Base-by-base conservation (phyloP, 2,797 vertebrate genomes). In the Varecia variegata region DNA sequence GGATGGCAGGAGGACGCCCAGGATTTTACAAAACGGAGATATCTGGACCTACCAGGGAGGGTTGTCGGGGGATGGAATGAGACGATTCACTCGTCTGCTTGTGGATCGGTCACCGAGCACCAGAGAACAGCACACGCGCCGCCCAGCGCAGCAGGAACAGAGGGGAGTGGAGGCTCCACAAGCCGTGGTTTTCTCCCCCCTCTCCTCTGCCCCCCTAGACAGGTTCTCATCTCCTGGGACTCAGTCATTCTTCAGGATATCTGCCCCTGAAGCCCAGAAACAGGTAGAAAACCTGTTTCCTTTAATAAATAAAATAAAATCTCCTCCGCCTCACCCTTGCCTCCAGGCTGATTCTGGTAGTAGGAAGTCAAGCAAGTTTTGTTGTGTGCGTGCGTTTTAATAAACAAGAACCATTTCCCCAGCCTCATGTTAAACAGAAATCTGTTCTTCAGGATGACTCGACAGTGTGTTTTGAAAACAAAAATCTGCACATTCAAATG, bases 321-420 rank as follows among this genome's bases (percentile, higher is more conserved):
- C 90, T 94, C 85, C 76, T 62, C 43, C 1, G 0, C 80, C 77
- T 80, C 74, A 74, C 43, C 93, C 73, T 89, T 25, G 91, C 96
- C 86, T 97, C 68, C 56, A 54, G 88, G 94, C 80, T 1, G 91
- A 95, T 88, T 83, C 91, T 88, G 65, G n/a, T 93, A 91, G 95
- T 43, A 87, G 77, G 47, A 73, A 96, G 94, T 73, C 94, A 76
- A 10, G 77, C 4, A 0, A 76, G 77, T 88, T 88, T 89, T 30
- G 60, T 68, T 85, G 81, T n/a, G 7, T 82, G 76, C n/a, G 77
- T 86, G 7, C 71, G 54, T 91, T 96, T 95, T 84, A 84, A 97
- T 95, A 94, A 97, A 96, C 77, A 83, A 89, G 94, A 96, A 81
- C n/a, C 65, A 67, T 85, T 84, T 96, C 94, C 97, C 97, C 80